phyloP scores from a whole-genome alignment of 2,797 vertebrate species.

The Hapalemur alaotrensis region DNA sequence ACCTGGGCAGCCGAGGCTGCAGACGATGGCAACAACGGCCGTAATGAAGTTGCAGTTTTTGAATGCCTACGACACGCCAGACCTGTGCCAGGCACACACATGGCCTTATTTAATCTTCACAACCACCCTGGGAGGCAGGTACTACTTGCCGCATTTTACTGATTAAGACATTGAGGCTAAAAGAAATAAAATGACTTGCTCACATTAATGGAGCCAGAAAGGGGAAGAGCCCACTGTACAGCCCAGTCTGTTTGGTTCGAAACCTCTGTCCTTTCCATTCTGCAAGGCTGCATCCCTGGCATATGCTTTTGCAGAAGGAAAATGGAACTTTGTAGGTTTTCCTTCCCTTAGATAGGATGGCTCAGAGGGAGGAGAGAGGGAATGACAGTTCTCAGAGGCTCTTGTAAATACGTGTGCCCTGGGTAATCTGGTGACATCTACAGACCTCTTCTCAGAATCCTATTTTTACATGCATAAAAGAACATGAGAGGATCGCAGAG shows the following conservation, averaged over 20 bases:
- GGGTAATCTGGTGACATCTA: neutral
- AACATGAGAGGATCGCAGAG: neutral
- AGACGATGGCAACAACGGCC: fast-evolving
- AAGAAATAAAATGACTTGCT: conserved; percentile 33
- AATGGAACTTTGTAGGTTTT: neutral
- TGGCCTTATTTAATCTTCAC: neutral
- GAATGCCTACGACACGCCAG: fast-evolving
- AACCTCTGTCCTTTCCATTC: neutral
- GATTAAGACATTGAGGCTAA: conserved; percentile 53
- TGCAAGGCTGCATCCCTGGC: neutral
- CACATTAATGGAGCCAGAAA: neutral
- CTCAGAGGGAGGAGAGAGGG: neutral
- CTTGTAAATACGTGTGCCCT: neutral
- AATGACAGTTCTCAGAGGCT: neutral
- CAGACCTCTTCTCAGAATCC: neutral
- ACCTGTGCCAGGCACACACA: fast-evolving
- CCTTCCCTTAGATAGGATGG: neutral
- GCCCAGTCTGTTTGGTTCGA: neutral
- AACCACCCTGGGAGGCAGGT: neutral
- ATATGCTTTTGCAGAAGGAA: neutral
- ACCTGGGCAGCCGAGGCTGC: fast-evolving
- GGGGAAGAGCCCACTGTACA: neutral
- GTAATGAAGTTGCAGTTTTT: too few species aligned
- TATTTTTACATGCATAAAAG: neutral
- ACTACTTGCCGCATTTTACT: neutral